Evolutionary conservation across 2,797 vertebrate genomes (phyloP), one percentile per base, ranked within the genome.

Genomic region (Psittacula derbiana): DNA sequence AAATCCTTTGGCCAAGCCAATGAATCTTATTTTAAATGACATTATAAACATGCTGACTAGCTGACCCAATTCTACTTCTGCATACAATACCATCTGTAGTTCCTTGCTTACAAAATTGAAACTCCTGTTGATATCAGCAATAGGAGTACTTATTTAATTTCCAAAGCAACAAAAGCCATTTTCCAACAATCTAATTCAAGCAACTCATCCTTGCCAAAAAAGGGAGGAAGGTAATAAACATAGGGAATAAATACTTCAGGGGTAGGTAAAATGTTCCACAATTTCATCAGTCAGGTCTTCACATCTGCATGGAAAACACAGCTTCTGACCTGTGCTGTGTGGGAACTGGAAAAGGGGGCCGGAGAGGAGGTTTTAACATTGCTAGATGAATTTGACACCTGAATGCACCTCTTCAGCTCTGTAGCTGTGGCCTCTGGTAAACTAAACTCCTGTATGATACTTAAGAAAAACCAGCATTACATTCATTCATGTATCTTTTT

Each of bases 381-480:
- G 83, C 41, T 43, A 50, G 9, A 11, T 86, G 50, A 91, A 94
- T 72, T 62, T 74, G 73, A 71, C 47, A 80, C n/a, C 23, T 60
- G 33, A 65, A 36, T 43, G 43, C 31, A 46, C 50, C n/a, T 73
- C 41, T 78, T 92, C 44, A 58, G 20, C 31, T 91, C 31, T 28
- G 11, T 66, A 86, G 47, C 86, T 89, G 47, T 47, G 58, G 78
- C 75, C 84, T 66, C 53, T 50, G 55, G 65, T 91, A 90, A 93
- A 87, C 65, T 67, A 81, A 95, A 97, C 33, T 81, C 9, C 71
- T 86, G 58, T 74, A 53, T 49, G 74, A 83, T 90, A 91, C 72
- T 53, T 91, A 91, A 71, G 47, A 31, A 88, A 90, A 96, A 96
- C 92, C 78, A 93, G 88, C 64, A 80, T 10, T 90, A 71, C 43